Evolutionary conservation across 2,888 invertebrate genomes (phyloP).

Genomic region (Gastracanthus pulcherrimus): DNA sequence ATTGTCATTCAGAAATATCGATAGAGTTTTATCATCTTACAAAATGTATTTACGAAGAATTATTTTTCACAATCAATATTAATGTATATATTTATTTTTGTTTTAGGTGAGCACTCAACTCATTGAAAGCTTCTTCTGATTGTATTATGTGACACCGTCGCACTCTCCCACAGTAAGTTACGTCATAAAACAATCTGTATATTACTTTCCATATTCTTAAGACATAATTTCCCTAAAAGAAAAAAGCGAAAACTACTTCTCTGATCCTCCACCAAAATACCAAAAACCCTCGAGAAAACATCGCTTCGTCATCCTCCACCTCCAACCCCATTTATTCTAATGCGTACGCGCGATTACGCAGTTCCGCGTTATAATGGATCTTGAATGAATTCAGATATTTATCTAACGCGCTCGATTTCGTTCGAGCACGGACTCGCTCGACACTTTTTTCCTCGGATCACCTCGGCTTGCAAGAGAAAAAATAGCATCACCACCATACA

Average conservation of each 20-base stretch:
- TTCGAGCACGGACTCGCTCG: too few species aligned
- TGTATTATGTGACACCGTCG: too few species aligned
- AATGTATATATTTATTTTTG: not conserved
- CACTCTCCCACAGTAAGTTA: too few species aligned
- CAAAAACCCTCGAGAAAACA: not conserved
- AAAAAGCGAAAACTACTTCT: not conserved
- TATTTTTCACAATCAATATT: not conserved
- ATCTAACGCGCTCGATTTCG: not conserved
- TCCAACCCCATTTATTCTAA: not conserved
- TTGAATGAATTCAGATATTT: slow-evolving; percentile 13
- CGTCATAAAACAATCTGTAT: too few species aligned
- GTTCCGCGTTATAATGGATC: not conserved
- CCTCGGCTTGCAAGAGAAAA: not conserved
- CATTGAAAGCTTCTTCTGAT: not conserved
- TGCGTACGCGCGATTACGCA: slow-evolving; percentile 1
- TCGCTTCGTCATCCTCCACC: not conserved
- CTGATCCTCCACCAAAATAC: not conserved
- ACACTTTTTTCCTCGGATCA: not conserved
- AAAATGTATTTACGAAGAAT: too few species aligned
- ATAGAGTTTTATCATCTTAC: not conserved
- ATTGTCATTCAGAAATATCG: too few species aligned
- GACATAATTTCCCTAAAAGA: not conserved
- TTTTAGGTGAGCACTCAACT: not conserved
- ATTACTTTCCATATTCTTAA: too few species aligned
- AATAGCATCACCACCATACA: too few species aligned